A percentile compares a stretch with the other conserved stretches of the same genome.
Evolutionary conservation across 2,113 vertebrate species (phyloP).

Genomic region (Scortum barcoo): DNA sequence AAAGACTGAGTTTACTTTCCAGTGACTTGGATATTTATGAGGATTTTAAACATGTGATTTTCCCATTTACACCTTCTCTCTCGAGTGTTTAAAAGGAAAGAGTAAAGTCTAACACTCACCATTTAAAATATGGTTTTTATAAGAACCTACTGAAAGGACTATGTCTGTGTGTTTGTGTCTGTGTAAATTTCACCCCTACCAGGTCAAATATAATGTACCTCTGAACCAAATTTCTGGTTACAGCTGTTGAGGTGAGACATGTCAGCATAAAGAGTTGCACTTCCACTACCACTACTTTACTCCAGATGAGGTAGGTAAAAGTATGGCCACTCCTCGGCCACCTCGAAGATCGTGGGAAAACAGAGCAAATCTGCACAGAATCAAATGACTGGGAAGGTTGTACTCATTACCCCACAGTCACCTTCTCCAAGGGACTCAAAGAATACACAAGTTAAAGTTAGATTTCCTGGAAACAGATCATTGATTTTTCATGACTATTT

Average conservation of each 20-base stretch:
- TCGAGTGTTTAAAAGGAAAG: slow-evolving; percentile 29
- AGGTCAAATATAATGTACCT: slow-evolving; percentile 17
- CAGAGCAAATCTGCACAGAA: slow-evolving; percentile 30
- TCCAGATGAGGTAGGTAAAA: slow-evolving; percentile 25
- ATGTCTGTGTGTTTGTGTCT: background rate
- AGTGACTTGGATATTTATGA: slow-evolving; percentile 56
- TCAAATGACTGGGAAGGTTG: slow-evolving; percentile 12
- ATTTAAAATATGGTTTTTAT: slow-evolving; percentile 48
- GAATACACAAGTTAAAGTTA: background rate
- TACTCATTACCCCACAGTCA: slow-evolving; percentile 23
- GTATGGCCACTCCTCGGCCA: slow-evolving; percentile 2
- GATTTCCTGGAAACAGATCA: background rate
- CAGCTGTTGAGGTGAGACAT: slow-evolving; percentile 28
- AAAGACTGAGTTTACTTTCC: slow-evolving; percentile 31
- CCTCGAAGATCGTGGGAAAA: slow-evolving; percentile 35
- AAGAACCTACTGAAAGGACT: slow-evolving; percentile 34
- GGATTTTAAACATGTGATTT: slow-evolving; percentile 60
- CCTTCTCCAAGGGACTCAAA: background rate
- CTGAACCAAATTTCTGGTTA: slow-evolving; percentile 25
- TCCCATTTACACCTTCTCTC: slow-evolving; percentile 49
- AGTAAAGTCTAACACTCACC: slow-evolving; percentile 16
- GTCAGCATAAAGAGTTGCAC: background rate
- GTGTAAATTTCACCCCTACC: slow-evolving; percentile 20
- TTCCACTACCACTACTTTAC: slow-evolving; percentile 27
- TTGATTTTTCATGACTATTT: slow-evolving; percentile 6